Conservation (phyloP, 1,140 invertebrate genomes). For the Sweltsa coloradensis region DNA sequence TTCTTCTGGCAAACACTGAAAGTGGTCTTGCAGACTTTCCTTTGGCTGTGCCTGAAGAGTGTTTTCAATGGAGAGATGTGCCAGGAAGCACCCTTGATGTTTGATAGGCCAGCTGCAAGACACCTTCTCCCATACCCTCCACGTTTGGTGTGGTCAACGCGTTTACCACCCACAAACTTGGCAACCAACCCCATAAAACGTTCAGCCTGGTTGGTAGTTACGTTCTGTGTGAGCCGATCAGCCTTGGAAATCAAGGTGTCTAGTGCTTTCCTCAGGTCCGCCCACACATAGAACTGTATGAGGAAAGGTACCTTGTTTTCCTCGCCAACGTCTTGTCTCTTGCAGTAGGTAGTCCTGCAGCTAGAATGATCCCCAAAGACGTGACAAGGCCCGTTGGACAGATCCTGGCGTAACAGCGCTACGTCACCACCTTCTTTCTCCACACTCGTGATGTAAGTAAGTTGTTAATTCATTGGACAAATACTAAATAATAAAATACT, state of each 20-base stretch:
- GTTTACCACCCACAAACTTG: constrained; percentile 1
- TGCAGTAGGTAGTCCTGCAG: constrained; percentile 1
- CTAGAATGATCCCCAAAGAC: constrained; percentile 1
- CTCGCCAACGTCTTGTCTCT: constrained; percentile 2
- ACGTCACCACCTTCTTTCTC: not conserved
- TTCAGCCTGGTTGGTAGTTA: not conserved
- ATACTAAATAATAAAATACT: no score
- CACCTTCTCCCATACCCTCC: constrained; percentile 2
- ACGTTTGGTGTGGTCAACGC: not conserved
- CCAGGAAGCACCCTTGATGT: not conserved
- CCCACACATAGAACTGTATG: not conserved
- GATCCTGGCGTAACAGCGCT: not conserved
- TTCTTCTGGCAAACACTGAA: not conserved
- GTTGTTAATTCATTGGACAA: no score
- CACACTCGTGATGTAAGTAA: not conserved
- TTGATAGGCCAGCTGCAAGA: not conserved
- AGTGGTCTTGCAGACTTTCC: not conserved
- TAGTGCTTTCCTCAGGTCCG: not conserved
- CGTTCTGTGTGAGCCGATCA: not conserved
- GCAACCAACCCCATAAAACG: constrained; percentile 2
- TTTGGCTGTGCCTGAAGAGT: not conserved
- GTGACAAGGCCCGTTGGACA: not conserved
- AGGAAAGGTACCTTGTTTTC: not conserved
- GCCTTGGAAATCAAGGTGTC: not conserved
- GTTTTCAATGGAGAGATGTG: not conserved